These are phyloP conservation scores for Camptogramma bilineatum DNA, from an alignment of 2,888 invertebrate species.

Conservation along the genomic window DNA sequence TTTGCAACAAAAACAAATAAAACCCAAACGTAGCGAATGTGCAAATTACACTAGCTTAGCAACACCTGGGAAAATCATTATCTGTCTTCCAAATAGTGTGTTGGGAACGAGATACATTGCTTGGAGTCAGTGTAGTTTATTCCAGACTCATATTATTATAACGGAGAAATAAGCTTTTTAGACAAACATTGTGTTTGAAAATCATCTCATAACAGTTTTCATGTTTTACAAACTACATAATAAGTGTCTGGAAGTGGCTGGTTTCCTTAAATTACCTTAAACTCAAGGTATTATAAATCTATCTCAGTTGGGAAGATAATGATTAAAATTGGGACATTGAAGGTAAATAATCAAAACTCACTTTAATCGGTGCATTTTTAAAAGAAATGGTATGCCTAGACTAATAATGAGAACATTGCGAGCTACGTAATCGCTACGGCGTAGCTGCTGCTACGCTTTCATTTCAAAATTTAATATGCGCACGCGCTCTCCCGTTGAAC, in stretches of 20 bases:
- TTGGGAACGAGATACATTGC: conserved; percentile 1
- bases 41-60: conserved; percentile 1
- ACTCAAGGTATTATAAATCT: no score
- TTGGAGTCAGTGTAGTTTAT: neutral
- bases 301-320: no score
- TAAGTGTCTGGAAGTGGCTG: neutral
- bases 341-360: no score
- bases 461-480: no score
- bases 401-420: neutral
- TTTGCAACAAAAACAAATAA: conserved; percentile 4
- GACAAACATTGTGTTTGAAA: conserved; percentile 6
- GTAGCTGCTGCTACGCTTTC: conserved; percentile 18
- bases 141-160: neutral
- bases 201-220: conserved; percentile 7
- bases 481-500: no score
- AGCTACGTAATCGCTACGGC: neutral
- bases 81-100: conserved; percentile 1
- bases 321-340: no score
- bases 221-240: conserved; percentile 5
- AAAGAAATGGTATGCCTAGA: neutral
- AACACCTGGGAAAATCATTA: conserved; percentile 6
- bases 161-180: neutral
- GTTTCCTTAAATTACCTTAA: neutral
- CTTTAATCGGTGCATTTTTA: no score
- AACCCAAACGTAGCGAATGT: neutral